Percentiles rank a stretch among this genome's conserved stretches.
These are phyloP conservation scores for Grammomys dolichurus DNA, from an alignment of 2,113 vertebrate species.

Conservation along the genomic window DNA sequence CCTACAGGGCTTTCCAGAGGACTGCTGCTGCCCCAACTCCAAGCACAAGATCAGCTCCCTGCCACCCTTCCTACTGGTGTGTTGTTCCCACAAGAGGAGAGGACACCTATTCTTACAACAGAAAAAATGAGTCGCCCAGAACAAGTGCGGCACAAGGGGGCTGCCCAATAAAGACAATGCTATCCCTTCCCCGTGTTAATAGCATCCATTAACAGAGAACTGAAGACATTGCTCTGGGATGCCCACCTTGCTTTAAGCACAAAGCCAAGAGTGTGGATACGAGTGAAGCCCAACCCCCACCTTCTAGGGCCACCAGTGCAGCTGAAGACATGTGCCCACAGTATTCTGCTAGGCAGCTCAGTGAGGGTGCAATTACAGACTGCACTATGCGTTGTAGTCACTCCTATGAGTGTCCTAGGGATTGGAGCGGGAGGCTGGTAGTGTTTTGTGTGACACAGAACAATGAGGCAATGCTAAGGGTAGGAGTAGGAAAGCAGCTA, in stretches of 20 bases:
- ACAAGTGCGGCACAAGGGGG: background rate
- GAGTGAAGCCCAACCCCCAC: too few relatives aligned
- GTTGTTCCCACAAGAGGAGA: background rate
- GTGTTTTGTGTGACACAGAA: background rate
- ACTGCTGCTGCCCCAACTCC: background rate
- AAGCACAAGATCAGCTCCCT: background rate
- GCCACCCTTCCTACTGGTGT: background rate
- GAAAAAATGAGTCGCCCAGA: background rate
- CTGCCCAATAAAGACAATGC: too few relatives aligned
- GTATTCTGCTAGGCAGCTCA: background rate
- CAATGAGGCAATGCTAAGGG: background rate
- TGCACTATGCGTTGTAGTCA: too few relatives aligned
- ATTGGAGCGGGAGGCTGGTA: background rate
- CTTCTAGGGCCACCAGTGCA: background rate
- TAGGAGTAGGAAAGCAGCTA: background rate
- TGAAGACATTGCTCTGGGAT: background rate
- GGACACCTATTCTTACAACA: background rate
- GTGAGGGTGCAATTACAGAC: background rate
- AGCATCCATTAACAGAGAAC: background rate
- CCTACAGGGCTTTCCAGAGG: background rate
- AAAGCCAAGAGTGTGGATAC: background rate
- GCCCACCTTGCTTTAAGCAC: background rate
- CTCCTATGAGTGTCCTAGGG: background rate
- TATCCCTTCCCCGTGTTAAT: accelerated
- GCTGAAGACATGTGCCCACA: background rate